Conservation (phyloP, 2,113 vertebrate species). For the Oostethus manadensis region DNA sequence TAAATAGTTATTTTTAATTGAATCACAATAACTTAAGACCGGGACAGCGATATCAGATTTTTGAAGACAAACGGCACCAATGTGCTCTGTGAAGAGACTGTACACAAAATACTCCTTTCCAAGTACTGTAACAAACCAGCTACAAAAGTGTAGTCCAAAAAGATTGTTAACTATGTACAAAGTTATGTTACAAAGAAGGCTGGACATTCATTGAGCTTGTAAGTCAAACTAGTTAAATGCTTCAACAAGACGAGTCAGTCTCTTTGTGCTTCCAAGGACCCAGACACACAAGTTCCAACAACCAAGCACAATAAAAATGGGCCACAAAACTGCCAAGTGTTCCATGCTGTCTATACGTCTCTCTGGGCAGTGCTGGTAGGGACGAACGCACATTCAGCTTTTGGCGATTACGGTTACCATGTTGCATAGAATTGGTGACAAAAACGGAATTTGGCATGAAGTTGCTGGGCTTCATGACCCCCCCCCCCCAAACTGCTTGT, state of each 20-base stretch:
- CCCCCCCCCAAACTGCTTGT: not conserved
- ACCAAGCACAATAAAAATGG: conserved; percentile 46
- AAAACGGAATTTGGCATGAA: conserved; percentile 38
- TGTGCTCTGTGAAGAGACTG: conserved; percentile 79
- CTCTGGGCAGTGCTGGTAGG: conserved; percentile 71
- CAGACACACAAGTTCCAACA: conserved; percentile 35
- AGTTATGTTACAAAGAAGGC: conserved; percentile 83
- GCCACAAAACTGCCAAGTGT: conserved; percentile 47
- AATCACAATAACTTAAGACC: conserved; percentile 99
- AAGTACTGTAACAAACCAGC: conserved; percentile 93
- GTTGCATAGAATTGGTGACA: conserved; percentile 87
- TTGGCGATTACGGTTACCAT: conserved; percentile 72
- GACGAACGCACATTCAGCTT: conserved; percentile 43
- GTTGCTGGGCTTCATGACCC: conserved; percentile 18
- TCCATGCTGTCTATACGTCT: conserved; percentile 63
- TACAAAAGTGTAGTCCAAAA: conserved; percentile 90
- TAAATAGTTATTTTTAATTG: conserved; percentile 99
- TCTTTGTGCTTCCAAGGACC: conserved; percentile 75
- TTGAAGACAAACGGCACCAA: conserved; percentile 75
- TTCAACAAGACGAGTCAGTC: conserved; percentile 53
- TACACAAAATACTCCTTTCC: conserved; percentile 93
- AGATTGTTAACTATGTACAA: conserved; percentile 94
- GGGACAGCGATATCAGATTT: conserved; percentile 90
- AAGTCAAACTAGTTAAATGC: conserved; percentile 70
- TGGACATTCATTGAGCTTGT: conserved; percentile 77